These are phyloP conservation scores for Eclectus roratus DNA, from an alignment of 2,113 vertebrate genomes.

Conservation along the genomic window DNA sequence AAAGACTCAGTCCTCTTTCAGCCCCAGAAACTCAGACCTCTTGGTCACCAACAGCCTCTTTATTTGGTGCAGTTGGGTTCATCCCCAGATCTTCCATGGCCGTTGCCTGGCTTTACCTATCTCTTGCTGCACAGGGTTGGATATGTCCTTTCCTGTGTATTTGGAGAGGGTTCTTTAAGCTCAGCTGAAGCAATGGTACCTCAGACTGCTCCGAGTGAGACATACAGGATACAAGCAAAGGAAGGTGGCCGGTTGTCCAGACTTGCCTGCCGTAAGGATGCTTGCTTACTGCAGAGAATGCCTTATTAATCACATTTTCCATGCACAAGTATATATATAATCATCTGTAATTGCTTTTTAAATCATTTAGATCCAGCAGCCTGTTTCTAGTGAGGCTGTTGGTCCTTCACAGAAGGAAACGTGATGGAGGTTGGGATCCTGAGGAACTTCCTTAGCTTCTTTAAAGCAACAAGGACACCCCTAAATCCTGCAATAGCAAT, in stretches of 20 bases:
- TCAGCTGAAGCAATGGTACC: neutral
- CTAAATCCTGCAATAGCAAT: neutral
- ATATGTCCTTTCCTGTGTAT: neutral
- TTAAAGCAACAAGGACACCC: neutral
- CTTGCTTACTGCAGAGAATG: neutral
- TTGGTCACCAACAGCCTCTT: neutral
- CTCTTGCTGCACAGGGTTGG: neutral
- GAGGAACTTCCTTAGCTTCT: neutral
- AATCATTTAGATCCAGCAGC: neutral
- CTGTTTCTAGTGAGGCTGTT: neutral
- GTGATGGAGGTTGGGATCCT: neutral
- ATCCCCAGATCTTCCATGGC: neutral
- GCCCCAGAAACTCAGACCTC: neutral
- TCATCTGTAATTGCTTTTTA: neutral
- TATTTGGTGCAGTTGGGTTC: neutral
- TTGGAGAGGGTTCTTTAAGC: neutral
- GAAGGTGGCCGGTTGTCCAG: neutral
- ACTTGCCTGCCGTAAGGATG: neutral
- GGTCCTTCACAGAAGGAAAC: neutral
- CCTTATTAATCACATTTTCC: neutral
- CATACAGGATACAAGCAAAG: neutral
- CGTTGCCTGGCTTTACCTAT: neutral
- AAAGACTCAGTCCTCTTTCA: fast-evolving
- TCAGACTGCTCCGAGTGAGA: neutral
- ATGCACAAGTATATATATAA: neutral